Evolutionary conservation across 2,113 vertebrate genomes (phyloP), one percentile per base, ranked within the genome.

Genomic region (Hemichromis elongatus): DNA sequence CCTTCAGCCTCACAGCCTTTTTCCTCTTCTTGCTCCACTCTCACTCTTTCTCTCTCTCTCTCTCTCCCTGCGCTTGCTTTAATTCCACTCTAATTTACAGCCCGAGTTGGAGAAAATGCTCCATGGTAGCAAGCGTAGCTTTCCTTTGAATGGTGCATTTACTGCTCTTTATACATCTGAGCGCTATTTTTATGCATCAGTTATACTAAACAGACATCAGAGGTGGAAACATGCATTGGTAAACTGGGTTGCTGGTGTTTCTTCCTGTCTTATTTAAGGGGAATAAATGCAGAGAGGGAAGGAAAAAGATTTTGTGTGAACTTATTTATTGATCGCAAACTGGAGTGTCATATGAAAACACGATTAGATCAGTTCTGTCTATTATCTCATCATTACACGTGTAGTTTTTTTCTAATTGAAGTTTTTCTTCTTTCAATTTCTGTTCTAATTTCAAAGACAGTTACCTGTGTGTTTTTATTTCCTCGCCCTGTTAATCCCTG

Each of bases 201-300:
- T 88, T 88, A 35, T 82, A 21, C 81, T 86, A 47, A 82, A 84
- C 50, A 82, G 81, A 84, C 54, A 83, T 59, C 61, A 57, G 37
- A 33, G 42, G 26, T 21, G 56, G 6, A 12, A 13, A 37, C n/a
- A 52, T 53, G 54, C n/a, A 18, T 10, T 33, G 4, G 37, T 63
- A 9, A 56, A 61, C 35, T 18, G 59, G 54, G 30, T 13, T 79
- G 66, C 52, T 68, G 35, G 2, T 9, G 3, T 63, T 42, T 63
- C 30, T 79, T 66, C 3, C 19, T 40, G 59, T 47, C 16, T 9
- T 33, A 14, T 11, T 30, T 33, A 2, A 61, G 7, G 14, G 7
- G 33, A 54, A 37, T 30, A 18, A 73, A 85, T 30, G 19, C 2
- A 16, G 57, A 35, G 16, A 30, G 24, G 9, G 12, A 24, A 18